phyloP scores from a whole-genome alignment of 2,888 invertebrate genomes.

The Octonoba sinensis region DNA sequence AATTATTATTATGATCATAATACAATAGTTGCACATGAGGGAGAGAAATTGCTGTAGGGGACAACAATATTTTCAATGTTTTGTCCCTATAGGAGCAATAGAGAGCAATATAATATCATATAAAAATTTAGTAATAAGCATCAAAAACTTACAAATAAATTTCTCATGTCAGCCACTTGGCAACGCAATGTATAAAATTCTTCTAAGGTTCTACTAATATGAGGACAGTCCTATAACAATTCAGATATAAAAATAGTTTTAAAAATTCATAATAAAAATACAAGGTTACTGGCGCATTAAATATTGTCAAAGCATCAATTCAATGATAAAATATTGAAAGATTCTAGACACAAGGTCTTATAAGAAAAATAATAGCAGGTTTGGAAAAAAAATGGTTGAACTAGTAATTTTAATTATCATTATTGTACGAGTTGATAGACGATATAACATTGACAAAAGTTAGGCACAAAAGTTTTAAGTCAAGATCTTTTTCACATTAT shows the following conservation, averaged over 20 bases:
- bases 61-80: not conserved
- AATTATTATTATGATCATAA: too few relatives aligned
- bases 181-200: constrained; percentile 97
- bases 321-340: not conserved
- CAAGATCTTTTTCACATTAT: too few relatives aligned
- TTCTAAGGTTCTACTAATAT: constrained; percentile 92
- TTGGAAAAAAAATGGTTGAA: too few relatives aligned
- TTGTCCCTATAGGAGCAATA: not conserved
- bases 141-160: constrained; percentile 78
- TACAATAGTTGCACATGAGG: too few relatives aligned
- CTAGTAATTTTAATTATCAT: too few relatives aligned
- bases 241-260: too few relatives aligned
- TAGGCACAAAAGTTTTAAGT: too few relatives aligned
- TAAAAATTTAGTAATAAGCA: not conserved
- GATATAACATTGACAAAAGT: too few relatives aligned
- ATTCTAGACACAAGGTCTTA: too few relatives aligned
- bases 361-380: too few relatives aligned
- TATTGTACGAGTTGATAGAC: too few relatives aligned
- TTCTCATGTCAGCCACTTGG: constrained; percentile 96
- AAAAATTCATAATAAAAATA: too few relatives aligned
- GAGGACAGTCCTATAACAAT: constrained; percentile 83
- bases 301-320: not conserved
- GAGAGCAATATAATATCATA: not conserved
- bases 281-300: not conserved
- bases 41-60: not conserved